A percentile compares a stretch with the other conserved stretches of the same genome.
phyloP scores from a whole-genome alignment of 2,888 invertebrate genomes.

The Drosophila diplacantha region DNA sequence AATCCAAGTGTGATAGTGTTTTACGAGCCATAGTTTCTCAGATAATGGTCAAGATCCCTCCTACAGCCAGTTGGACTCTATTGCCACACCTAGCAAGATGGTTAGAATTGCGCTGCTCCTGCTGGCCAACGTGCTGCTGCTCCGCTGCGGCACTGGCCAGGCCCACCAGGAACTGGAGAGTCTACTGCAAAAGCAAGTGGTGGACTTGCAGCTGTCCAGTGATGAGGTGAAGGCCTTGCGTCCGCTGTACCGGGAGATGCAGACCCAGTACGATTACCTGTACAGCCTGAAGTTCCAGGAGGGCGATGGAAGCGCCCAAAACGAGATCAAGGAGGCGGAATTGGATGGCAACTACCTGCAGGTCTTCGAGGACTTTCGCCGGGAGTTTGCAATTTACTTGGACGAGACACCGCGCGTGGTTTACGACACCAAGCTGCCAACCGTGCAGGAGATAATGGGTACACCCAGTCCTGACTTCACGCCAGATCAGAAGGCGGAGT shows the following conservation, averaged over 20 bases:
- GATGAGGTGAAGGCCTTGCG: slow-evolving; percentile 57
- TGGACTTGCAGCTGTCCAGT: slow-evolving; percentile 50
- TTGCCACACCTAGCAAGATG: slow-evolving; percentile 34
- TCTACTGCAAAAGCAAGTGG: slow-evolving; percentile 46
- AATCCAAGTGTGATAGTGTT: slow-evolving; percentile 61
- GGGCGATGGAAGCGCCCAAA: slow-evolving; percentile 36
- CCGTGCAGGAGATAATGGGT: slow-evolving; percentile 57
- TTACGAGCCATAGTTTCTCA: slow-evolving; percentile 26
- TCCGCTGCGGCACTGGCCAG: slow-evolving; percentile 8
- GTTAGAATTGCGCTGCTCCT: slow-evolving; percentile 34
- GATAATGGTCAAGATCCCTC: slow-evolving; percentile 36
- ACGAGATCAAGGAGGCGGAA: slow-evolving; percentile 8
- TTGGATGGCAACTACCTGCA: slow-evolving; percentile 41
- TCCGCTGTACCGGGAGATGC: slow-evolving; percentile 64
- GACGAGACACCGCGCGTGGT: slow-evolving; percentile 38
- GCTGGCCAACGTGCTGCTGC: slow-evolving; percentile 28
- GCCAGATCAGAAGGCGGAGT: slow-evolving; percentile 51
- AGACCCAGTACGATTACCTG: slow-evolving; percentile 64
- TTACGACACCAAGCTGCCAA: slow-evolving; percentile 64
- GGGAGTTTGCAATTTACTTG: slow-evolving; percentile 38
- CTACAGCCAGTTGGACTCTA: slow-evolving; percentile 39
- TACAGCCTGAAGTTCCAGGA: slow-evolving; percentile 39
- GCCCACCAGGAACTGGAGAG: slow-evolving; percentile 47
- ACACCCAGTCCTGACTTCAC: slow-evolving; percentile 34
- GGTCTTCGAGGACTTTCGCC: slow-evolving; percentile 51